These are phyloP conservation scores for Hyles euphorbiae DNA, from an alignment of 1,140 invertebrate species.

Conservation along the genomic window DNA sequence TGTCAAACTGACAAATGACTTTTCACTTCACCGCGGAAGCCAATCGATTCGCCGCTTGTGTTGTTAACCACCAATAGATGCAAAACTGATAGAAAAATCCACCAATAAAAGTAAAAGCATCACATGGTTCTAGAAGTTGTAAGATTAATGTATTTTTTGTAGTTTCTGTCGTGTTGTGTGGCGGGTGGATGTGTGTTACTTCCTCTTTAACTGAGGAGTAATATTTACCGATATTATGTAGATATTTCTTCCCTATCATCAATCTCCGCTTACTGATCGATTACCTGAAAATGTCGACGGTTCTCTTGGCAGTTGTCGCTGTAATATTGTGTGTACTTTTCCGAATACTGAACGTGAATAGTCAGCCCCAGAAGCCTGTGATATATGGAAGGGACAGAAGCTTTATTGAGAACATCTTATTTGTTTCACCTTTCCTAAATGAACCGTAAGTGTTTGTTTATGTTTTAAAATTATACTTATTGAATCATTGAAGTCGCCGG, in stretches of 20 bases:
- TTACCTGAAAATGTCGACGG: slow-evolving; percentile 80
- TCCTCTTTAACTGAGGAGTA: slow-evolving; percentile 18
- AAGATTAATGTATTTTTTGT: slow-evolving; percentile 3
- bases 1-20: slow-evolving; percentile 1
- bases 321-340: slow-evolving; percentile 88
- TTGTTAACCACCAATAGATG: too few relatives aligned
- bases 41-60: too few relatives aligned
- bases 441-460: slow-evolving; percentile 83
- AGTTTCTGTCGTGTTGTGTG: slow-evolving; percentile 12
- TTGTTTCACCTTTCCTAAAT: slow-evolving; percentile 84
- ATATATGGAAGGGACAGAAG: slow-evolving; percentile 84
- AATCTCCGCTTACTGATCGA: slow-evolving; percentile 12
- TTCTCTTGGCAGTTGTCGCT: slow-evolving; percentile 83
- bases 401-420: slow-evolving; percentile 85
- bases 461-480: background rate
- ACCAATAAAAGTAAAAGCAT: background rate
- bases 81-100: too few relatives aligned
- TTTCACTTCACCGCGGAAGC: too few relatives aligned
- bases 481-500: too few relatives aligned
- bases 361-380: slow-evolving; percentile 83
- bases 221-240: slow-evolving; percentile 37
- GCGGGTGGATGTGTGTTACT: slow-evolving; percentile 22
- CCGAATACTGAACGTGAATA: slow-evolving; percentile 88
- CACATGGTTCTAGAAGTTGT: background rate
- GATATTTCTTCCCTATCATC: slow-evolving; percentile 16